Percentiles rank a stretch among this genome's conserved stretches.
These are phyloP conservation scores for Neotoxoptera formosana DNA, from an alignment of 1,140 invertebrate species.

Conservation along the genomic window DNA sequence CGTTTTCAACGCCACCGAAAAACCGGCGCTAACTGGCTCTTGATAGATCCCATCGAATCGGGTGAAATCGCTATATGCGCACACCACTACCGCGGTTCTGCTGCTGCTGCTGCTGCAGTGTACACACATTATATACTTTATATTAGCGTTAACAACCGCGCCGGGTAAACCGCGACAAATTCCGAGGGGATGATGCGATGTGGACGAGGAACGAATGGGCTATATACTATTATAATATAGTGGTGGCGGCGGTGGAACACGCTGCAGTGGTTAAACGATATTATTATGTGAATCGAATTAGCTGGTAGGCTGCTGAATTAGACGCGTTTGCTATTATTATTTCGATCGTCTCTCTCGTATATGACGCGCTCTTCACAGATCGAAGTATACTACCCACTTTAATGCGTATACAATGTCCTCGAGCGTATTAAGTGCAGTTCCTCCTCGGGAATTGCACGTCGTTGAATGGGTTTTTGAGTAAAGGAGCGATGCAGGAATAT, in stretches of 20 bases:
- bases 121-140: neutral
- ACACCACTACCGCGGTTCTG: no score
- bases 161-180: constrained; percentile 31
- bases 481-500: no score
- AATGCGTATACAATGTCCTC: neutral
- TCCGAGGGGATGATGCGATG: neutral
- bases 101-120: no score
- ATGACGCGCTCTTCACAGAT: neutral
- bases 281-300: constrained; percentile 17
- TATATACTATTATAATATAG: neutral
- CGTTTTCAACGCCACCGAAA: constrained; percentile 37
- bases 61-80: constrained; percentile 30
- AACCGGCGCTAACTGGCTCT: constrained; percentile 50
- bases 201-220: constrained; percentile 48
- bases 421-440: neutral
- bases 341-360: neutral
- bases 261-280: neutral
- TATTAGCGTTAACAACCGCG: neutral
- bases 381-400: neutral
- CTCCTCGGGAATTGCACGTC: neutral
- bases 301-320: neutral
- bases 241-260: neutral
- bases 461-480: neutral
- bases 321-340: constrained; percentile 10
- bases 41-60: constrained; percentile 21